A percentile compares a stretch with the other conserved stretches of the same genome.
Conservation (phyloP, 2,113 vertebrate species). For the Montifringilla adamsi region DNA sequence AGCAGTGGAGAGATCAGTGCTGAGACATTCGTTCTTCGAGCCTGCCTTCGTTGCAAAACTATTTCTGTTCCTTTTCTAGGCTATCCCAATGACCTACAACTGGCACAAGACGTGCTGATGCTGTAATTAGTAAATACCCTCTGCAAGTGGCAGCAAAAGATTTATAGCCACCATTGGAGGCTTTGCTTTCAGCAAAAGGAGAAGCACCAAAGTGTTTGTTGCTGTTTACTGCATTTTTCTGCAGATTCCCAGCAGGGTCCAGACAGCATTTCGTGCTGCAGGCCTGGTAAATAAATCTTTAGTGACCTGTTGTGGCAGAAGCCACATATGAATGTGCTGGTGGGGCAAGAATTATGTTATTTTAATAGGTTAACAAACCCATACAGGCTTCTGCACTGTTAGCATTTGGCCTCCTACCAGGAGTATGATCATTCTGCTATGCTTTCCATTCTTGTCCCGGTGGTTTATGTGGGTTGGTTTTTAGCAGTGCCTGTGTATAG, state of each 20-base stretch:
- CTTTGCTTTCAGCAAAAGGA: neutral
- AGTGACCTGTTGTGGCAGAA: constrained; percentile 8
- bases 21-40: neutral
- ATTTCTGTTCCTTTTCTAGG: constrained; percentile 38
- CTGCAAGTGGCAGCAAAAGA: constrained; percentile 10
- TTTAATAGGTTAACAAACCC: neutral
- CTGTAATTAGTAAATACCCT: constrained; percentile 29
- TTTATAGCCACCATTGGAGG: neutral
- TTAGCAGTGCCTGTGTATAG: neutral
- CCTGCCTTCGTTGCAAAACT: constrained; percentile 16
- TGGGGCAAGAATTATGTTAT: neutral
- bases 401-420: constrained; percentile 23
- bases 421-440: neutral
- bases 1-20: neutral
- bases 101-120: neutral
- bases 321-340: neutral
- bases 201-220: neutral
- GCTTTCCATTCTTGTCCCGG: fast-evolving
- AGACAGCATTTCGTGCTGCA: neutral
- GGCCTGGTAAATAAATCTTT: constrained; percentile 12
- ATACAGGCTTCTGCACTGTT: neutral
- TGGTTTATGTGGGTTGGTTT: neutral
- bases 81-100: neutral
- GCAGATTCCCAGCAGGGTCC: neutral
- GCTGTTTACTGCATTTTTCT: neutral